Percentiles rank a stretch among this genome's conserved stretches.
These are phyloP conservation scores for Hemiscyllium ocellatum DNA, from an alignment of 2,113 vertebrate species.

Conservation along the genomic window DNA sequence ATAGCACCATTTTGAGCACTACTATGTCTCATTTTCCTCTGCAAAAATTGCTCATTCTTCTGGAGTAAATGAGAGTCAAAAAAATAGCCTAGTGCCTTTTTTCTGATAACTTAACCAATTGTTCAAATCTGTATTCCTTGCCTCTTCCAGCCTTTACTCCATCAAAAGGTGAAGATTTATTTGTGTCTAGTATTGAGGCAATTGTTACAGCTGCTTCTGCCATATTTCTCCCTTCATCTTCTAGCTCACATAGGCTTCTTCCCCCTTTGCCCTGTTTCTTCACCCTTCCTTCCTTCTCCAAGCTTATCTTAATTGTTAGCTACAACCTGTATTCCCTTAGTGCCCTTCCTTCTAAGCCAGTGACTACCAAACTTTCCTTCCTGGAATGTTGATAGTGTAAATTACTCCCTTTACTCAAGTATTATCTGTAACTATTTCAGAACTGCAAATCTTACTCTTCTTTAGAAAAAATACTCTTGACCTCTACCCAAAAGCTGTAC, in stretches of 20 bases:
- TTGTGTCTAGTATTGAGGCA: neutral
- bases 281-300: neutral
- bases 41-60: neutral
- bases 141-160: neutral
- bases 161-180: neutral
- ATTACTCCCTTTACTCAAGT: neutral
- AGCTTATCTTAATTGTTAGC: neutral
- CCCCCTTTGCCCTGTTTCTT: neutral
- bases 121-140: neutral
- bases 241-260: neutral
- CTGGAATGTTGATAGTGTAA: neutral
- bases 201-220: neutral
- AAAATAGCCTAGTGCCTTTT: neutral
- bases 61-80: neutral
- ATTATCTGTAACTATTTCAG: neutral
- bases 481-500: neutral
- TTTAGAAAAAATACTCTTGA: neutral
- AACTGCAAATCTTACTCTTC: neutral
- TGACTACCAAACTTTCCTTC: neutral
- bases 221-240: neutral
- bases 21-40: neutral
- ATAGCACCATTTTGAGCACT: neutral
- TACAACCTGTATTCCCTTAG: neutral
- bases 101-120: neutral
- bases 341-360: neutral